phyloP scores from a whole-genome alignment of 2,888 invertebrate species.

The Ectemnius lituratus region DNA sequence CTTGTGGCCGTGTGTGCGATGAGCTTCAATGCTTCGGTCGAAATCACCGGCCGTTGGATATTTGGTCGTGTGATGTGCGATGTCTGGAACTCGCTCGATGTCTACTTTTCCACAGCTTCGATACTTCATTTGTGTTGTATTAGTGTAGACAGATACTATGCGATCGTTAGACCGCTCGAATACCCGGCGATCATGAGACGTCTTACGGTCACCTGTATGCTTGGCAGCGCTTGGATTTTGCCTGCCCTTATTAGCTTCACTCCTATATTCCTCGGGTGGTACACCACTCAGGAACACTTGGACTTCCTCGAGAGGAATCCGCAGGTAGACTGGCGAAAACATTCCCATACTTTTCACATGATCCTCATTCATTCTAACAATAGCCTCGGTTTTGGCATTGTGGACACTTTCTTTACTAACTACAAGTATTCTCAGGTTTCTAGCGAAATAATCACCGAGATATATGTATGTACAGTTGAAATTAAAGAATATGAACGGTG shows the following conservation, averaged over 20 bases:
- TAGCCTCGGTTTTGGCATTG: no score
- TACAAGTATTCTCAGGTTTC: no score
- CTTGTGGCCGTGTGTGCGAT: constrained; percentile 94
- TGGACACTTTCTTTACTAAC: no score
- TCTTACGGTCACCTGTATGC: constrained; percentile 82
- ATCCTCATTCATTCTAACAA: no score
- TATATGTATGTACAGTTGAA: no score
- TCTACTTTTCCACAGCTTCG: constrained; percentile 94
- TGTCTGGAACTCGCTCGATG: constrained; percentile 96
- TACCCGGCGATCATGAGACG: constrained; percentile 96
- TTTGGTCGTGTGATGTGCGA: constrained; percentile 95
- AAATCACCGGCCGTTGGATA: constrained; percentile 91
- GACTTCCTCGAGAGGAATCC: constrained; percentile 82
- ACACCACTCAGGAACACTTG: constrained; percentile 83
- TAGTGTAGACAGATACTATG: constrained; percentile 94
- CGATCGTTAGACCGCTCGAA: constrained; percentile 93
- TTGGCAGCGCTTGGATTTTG: constrained; percentile 81
- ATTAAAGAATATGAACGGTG: no score
- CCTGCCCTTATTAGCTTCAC: constrained; percentile 83
- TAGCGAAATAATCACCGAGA: no score
- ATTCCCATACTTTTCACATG: no score
- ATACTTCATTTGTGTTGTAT: constrained; percentile 97
- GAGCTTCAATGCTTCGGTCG: constrained; percentile 95
- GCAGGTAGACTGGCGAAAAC: constrained; percentile 76
- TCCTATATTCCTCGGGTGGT: constrained; percentile 84